These are phyloP conservation scores for Arothron firmamentum DNA, from an alignment of 2,113 vertebrate species.

Conservation along the genomic window DNA sequence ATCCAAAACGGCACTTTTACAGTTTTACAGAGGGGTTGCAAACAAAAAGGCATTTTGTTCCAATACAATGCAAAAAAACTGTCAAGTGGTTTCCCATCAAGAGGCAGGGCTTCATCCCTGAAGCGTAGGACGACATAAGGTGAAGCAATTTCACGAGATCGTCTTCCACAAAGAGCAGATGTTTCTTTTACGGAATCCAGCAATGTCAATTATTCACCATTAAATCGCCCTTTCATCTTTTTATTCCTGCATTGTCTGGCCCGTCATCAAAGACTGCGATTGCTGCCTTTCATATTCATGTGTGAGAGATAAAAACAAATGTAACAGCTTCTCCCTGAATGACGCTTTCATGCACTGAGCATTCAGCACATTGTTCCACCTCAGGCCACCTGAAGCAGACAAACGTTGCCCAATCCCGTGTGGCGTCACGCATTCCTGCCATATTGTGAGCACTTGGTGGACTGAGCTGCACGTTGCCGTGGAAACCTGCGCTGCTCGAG, in stretches of 20 bases:
- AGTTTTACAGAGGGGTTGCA: too few species aligned
- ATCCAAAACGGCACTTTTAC: too few species aligned
- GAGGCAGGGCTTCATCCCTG: too few species aligned
- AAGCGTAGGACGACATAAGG: neutral
- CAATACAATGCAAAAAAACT: too few species aligned
- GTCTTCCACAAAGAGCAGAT: too few species aligned
- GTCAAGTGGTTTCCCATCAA: too few species aligned
- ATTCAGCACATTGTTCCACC: conserved; percentile 31
- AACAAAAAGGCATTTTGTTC: too few species aligned
- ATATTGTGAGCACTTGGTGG: conserved; percentile 71
- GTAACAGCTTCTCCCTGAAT: conserved; percentile 40
- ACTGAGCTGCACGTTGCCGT: conserved; percentile 81
- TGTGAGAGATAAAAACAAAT: conserved; percentile 13
- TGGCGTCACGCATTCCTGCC: conserved; percentile 70
- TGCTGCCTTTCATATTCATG: conserved; percentile 19
- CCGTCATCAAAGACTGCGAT: conserved; percentile 7
- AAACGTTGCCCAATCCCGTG: conserved; percentile 45
- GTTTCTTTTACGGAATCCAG: neutral
- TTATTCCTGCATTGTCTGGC: neutral
- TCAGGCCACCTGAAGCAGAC: conserved; percentile 28
- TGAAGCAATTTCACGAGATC: neutral
- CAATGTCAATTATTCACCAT: neutral
- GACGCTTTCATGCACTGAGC: conserved; percentile 34
- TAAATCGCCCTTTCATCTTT: neutral
- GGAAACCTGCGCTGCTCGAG: conserved; percentile 80